Base-by-base conservation (phyloP, 1,140 invertebrate genomes). In the Cepaea nemoralis region DNA sequence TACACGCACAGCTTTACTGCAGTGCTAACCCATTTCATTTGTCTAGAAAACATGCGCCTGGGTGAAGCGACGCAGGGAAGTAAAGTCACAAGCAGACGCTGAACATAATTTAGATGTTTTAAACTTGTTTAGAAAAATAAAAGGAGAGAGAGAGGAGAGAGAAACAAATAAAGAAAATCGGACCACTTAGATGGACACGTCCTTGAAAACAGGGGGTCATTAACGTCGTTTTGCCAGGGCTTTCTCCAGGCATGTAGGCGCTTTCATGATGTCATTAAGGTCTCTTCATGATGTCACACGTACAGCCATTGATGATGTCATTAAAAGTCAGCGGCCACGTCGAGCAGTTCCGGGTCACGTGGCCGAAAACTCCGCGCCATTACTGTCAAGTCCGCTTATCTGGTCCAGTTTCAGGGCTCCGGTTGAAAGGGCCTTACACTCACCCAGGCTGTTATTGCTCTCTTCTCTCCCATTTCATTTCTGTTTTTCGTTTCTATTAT, bases 341-440 rank as follows among this genome's bases (percentile, higher is more conserved):
- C 71, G n/a, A 45, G 39, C 40, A 42, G 71, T 74, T 74, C 71
- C 42, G 71, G 71, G 71, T 33, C 39, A 74, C 71, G 71, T 74
- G 71, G 50, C 71, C 71, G 27, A 33, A 42, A 74, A 45, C 33
- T 74, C 42, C n/a, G 71, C 42, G 71, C 42, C 71, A 42, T 74
- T 45, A 74, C 71, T 74, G 71, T 74, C 71, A 74, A 48, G 24
- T 74, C 71, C 40, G 69, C 22, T 70, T 70, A 70, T 37, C 40
- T 42, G 69, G 69, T 39, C 35, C 69, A 70, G 69, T 40, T 70
- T 39, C n/a, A 63, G 59, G 59, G 59, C 27, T 31, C n/a, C 2
- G 27, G 10, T 63, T 27, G 59, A 63, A 31, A 27, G 16, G 22
- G 50, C 22, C 22, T 55, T 55, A 55, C 19, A 63, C 33, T 22